A percentile compares a stretch with the other conserved stretches of the same genome.
Conservation (phyloP, 2,113 vertebrate species). For the Pituophis catenifer region DNA sequence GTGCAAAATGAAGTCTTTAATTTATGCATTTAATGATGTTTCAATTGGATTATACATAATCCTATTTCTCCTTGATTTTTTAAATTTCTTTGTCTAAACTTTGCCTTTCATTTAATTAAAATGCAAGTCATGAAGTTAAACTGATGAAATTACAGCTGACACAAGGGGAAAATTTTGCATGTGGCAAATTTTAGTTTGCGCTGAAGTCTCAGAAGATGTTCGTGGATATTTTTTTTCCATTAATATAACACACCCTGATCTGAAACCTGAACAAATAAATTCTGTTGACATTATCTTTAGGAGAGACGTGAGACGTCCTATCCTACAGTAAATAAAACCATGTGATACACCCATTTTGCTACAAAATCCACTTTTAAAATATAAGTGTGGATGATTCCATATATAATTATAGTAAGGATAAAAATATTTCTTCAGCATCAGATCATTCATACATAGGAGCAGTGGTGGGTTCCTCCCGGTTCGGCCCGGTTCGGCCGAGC, state of each 20-base stretch:
- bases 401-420: background rate
- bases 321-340: background rate
- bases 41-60: slow-evolving; percentile 55
- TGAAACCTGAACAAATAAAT: background rate
- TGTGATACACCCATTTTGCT: background rate
- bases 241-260: slow-evolving; percentile 31
- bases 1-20: slow-evolving; percentile 46
- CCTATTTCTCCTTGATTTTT: slow-evolving; percentile 50
- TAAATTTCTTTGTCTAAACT: slow-evolving; percentile 6
- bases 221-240: background rate
- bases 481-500: too few species aligned
- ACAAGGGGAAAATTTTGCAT: background rate
- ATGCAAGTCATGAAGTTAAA: slow-evolving; percentile 5
- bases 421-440: background rate
- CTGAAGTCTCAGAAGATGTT: background rate
- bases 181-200: slow-evolving; percentile 34
- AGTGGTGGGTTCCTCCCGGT: too few species aligned
- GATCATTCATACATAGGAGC: too few species aligned
- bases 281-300: background rate
- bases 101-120: slow-evolving; percentile 54
- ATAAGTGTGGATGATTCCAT: background rate
- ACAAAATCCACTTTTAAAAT: background rate
- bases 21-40: slow-evolving; percentile 57
- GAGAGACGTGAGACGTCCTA: background rate
- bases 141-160: slow-evolving; percentile 44